Conservation (phyloP, 2,888 invertebrate species). For the Marasmarcha lunaedactyla region DNA sequence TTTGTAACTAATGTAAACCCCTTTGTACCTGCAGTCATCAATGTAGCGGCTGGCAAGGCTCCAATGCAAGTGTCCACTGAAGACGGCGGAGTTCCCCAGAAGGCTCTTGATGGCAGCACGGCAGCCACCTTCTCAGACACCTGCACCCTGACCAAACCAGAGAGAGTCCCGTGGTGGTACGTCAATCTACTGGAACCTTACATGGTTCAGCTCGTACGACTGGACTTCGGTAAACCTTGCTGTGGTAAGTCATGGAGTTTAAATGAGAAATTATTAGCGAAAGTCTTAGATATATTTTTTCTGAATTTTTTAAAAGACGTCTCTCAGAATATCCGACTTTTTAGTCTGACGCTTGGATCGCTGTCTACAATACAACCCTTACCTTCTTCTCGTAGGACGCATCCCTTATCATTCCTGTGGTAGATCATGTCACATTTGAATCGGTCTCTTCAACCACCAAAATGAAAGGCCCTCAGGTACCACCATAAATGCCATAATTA, state of each 20-base stretch:
- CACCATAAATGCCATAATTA: no score
- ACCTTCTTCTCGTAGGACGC: no score
- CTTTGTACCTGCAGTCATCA: conserved; percentile 88
- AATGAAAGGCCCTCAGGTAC: no score
- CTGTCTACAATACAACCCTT: no score
- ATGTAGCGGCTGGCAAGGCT: conserved; percentile 94
- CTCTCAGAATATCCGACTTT: no score
- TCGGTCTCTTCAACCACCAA: no score
- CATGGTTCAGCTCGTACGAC: conserved; percentile 91
- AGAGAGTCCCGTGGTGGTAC: conserved; percentile 94
- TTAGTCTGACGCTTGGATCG: no score
- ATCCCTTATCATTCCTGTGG: no score
- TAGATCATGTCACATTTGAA: no score
- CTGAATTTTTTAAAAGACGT: no score
- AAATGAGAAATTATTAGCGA: no score
- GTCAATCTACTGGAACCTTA: conserved; percentile 94
- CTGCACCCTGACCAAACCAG: conserved; percentile 87
- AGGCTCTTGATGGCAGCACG: conserved; percentile 92
- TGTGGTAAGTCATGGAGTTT: conserved; percentile 84
- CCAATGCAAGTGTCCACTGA: conserved; percentile 93
- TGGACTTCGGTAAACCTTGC: conserved; percentile 92
- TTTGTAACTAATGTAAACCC: no score
- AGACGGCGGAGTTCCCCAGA: conserved; percentile 87
- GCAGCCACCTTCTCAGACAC: conserved; percentile 87
- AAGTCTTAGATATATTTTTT: neutral